Percentiles rank a stretch among this genome's conserved stretches.
phyloP scores from a whole-genome alignment of 2,888 invertebrate species.

The Platypus cylindrus region DNA sequence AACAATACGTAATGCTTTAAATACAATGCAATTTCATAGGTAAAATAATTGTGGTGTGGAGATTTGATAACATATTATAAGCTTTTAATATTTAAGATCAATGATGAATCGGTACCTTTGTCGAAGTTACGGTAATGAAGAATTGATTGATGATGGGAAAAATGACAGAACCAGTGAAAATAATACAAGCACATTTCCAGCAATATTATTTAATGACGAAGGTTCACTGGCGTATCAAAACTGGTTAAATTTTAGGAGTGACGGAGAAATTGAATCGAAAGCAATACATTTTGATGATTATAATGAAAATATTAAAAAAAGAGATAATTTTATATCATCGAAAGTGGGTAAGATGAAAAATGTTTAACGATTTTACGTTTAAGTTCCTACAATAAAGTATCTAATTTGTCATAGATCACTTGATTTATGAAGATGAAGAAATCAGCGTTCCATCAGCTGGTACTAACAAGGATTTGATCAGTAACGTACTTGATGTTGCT shows the following conservation, averaged over 20 bases:
- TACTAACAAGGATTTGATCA: no score
- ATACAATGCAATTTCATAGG: conserved; percentile 59
- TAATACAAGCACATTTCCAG: no score
- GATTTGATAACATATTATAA: not conserved
- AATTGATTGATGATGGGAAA: no score
- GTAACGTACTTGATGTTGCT: conserved; percentile 67
- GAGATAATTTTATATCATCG: conserved; percentile 22
- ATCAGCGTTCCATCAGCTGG: conserved; percentile 51
- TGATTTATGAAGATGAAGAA: conserved; percentile 15
- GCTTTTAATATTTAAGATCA: conserved; percentile 35
- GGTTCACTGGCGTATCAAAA: conserved; percentile 62
- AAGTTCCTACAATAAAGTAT: no score
- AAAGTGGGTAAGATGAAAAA: no score
- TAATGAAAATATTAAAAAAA: no score
- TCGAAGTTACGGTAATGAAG: conserved; percentile 58
- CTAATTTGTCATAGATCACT: no score
- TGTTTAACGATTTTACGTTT: no score
- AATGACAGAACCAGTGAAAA: no score
- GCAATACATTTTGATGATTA: no score
- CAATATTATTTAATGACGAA: no score
- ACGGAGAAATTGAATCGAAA: not conserved
- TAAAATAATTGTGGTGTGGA: conserved; percentile 24
- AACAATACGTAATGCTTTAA: conserved; percentile 47
- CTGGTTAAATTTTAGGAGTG: conserved; percentile 41
- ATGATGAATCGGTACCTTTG: conserved; percentile 72